phyloP scores from a whole-genome alignment of 2,888 invertebrate species.

The Tipula helvola region DNA sequence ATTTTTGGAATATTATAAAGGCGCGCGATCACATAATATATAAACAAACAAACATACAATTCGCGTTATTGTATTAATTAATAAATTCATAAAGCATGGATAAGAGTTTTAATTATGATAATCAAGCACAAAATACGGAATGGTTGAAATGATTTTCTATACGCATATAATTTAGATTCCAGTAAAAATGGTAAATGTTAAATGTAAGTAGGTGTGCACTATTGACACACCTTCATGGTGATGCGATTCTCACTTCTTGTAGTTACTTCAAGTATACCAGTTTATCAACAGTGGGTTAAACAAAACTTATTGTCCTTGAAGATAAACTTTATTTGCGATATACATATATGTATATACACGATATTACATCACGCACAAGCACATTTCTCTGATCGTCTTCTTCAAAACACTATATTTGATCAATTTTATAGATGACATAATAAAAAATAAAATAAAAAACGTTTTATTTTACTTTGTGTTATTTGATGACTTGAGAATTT shows the following conservation, averaged over 20 bases:
- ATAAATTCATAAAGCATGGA: neutral
- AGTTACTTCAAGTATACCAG: neutral
- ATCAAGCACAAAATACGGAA: neutral
- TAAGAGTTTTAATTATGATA: neutral
- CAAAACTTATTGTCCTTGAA: neutral
- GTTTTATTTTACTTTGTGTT: neutral
- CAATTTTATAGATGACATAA: conserved; percentile 4
- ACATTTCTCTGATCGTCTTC: neutral
- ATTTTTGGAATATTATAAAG: neutral
- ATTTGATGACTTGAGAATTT: neutral
- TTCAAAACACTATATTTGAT: neutral
- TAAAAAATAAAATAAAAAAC: neutral
- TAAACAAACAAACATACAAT: neutral
- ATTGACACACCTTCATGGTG: neutral
- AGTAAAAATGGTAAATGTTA: neutral
- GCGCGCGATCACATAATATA: neutral
- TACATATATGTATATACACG: neutral
- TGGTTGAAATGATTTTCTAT: neutral
- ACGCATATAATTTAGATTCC: neutral
- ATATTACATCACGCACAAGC: neutral
- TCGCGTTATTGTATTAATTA: neutral
- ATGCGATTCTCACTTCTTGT: neutral
- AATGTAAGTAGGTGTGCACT: neutral
- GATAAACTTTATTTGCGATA: neutral
- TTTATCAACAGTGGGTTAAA: neutral